phyloP scores from a whole-genome alignment of 2,113 vertebrate species.

The Apteryx mantelli region DNA sequence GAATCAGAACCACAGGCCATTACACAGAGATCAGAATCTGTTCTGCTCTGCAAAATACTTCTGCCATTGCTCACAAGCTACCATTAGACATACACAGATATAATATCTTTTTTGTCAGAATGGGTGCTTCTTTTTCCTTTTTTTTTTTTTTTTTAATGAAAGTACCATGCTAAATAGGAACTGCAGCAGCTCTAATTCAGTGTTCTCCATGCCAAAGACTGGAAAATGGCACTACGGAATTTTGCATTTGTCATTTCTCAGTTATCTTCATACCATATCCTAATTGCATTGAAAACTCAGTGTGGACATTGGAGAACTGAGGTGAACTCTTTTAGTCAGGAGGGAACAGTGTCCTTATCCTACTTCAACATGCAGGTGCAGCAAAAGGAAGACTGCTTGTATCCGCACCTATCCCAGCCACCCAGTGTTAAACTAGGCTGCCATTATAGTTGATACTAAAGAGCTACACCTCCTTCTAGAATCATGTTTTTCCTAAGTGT shows the following conservation, averaged over 20 bases:
- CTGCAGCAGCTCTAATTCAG: background rate
- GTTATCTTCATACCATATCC: background rate
- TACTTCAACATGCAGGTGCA: background rate
- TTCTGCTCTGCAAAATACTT: background rate
- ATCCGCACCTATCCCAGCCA: background rate
- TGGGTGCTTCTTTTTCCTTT: too few species aligned
- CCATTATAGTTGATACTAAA: background rate
- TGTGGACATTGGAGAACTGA: background rate
- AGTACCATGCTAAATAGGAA: background rate
- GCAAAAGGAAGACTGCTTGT: background rate
- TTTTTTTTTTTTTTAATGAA: background rate
- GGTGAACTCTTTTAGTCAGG: background rate
- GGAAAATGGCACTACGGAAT: background rate
- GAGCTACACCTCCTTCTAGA: background rate
- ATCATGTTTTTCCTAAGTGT: background rate
- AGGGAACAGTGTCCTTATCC: background rate
- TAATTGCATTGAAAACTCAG: background rate
- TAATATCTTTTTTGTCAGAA: background rate
- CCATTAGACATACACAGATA: background rate
- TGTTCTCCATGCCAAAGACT: background rate
- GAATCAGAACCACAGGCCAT: background rate
- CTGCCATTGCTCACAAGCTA: background rate
- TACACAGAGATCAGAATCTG: background rate
- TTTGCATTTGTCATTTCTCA: background rate
- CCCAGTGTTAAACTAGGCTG: background rate